A percentile compares a stretch with the other conserved stretches of the same genome.
Conservation (phyloP, 1,140 invertebrate species). For the Nilaparvata lugens region DNA sequence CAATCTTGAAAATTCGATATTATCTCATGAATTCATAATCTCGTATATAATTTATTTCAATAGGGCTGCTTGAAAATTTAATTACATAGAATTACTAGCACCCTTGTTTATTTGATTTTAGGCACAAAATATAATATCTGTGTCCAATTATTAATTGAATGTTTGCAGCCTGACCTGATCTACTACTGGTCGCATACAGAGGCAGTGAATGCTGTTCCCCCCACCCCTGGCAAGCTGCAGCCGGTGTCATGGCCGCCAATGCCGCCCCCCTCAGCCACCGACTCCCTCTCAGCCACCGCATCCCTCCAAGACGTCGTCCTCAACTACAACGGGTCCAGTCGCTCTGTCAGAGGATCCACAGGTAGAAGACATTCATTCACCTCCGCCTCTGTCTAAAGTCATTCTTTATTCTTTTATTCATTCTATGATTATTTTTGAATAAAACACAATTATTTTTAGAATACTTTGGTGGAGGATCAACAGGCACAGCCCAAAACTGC, state of each 20-base stretch:
- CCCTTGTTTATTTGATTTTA: too few relatives aligned
- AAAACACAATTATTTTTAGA: too few relatives aligned
- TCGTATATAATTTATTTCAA: too few relatives aligned
- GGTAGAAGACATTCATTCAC: neutral
- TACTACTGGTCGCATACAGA: constrained; percentile 82
- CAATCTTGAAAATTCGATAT: too few relatives aligned
- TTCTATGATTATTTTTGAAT: neutral
- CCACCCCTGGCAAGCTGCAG: constrained; percentile 58
- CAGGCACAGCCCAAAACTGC: too few relatives aligned
- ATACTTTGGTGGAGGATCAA: too few relatives aligned
- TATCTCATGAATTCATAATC: too few relatives aligned
- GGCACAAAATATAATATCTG: too few relatives aligned
- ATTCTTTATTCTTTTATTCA: neutral
- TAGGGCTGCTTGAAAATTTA: too few relatives aligned
- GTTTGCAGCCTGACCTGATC: constrained; percentile 66
- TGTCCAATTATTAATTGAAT: too few relatives aligned
- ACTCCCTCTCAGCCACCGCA: too few relatives aligned
- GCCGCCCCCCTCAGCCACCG: constrained; percentile 6
- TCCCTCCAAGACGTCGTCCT: neutral
- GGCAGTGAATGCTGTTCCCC: constrained; percentile 47
- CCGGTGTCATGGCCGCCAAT: constrained; percentile 42
- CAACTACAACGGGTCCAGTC: neutral
- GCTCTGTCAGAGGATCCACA: neutral
- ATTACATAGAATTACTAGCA: too few relatives aligned
- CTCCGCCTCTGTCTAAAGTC: neutral